A percentile compares a stretch with the other conserved stretches of the same genome.
Evolutionary conservation across 2,797 vertebrate genomes (phyloP).

Genomic region (Coccyzus lansbergi): DNA sequence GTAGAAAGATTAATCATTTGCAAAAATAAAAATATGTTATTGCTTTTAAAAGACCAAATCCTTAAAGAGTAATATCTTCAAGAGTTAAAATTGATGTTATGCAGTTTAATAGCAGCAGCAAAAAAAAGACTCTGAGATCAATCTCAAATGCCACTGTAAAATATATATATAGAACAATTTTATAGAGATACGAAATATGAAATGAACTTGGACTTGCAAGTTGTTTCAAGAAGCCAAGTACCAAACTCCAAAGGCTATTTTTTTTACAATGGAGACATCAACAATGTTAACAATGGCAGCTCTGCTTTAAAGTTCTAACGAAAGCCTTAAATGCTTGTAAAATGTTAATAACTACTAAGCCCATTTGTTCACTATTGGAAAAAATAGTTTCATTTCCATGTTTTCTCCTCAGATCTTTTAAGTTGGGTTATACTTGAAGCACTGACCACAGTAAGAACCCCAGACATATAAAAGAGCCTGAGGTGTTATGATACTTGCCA

Average conservation of each 20-base stretch:
- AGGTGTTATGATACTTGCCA: slow-evolving; percentile 55
- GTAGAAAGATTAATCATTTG: background rate
- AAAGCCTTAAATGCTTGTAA: slow-evolving; percentile 13
- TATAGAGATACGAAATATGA: background rate
- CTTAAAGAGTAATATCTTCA: background rate
- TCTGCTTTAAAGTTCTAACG: background rate
- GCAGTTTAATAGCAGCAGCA: background rate
- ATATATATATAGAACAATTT: background rate
- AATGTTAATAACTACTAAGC: slow-evolving; percentile 11
- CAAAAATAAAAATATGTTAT: background rate
- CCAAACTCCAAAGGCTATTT: background rate
- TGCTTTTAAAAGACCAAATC: background rate
- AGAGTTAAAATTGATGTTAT: background rate
- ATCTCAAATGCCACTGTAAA: background rate
- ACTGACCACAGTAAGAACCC: slow-evolving; percentile 59
- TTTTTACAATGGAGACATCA: background rate
- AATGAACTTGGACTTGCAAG: background rate
- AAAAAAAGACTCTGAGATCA: background rate
- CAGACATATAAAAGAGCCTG: slow-evolving; percentile 62
- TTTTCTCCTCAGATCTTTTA: slow-evolving; percentile 49
- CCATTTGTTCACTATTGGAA: slow-evolving; percentile 37
- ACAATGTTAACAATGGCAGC: background rate
- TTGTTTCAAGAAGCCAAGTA: background rate
- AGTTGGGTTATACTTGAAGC: slow-evolving; percentile 22
- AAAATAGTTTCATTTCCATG: slow-evolving; percentile 23